Percentiles rank a stretch among this genome's conserved stretches.
These are phyloP conservation scores for Syndactyla subalaris DNA, from an alignment of 2,797 vertebrate species.

Conservation along the genomic window DNA sequence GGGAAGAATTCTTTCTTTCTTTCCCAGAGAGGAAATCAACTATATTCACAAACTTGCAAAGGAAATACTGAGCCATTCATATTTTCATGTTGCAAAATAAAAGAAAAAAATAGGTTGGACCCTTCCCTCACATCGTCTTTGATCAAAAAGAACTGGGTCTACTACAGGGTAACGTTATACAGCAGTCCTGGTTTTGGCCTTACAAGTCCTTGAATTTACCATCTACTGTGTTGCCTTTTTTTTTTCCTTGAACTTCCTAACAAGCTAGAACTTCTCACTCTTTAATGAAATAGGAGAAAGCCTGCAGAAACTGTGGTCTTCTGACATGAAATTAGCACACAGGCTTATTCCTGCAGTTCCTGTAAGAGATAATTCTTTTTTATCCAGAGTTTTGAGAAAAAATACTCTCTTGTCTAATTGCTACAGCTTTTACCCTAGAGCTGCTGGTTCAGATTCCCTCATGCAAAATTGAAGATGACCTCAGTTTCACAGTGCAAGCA, in stretches of 20 bases:
- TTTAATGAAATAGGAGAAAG: not conserved
- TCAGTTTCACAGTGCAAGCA: not conserved
- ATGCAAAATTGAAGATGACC: not conserved
- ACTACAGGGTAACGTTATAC: not conserved
- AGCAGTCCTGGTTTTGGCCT: not conserved
- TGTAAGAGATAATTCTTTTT: not conserved
- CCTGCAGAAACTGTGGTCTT: not conserved
- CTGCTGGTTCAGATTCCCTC: not conserved
- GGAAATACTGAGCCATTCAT: not conserved
- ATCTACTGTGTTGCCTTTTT: not conserved
- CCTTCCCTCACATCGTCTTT: not conserved
- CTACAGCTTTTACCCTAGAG: not conserved
- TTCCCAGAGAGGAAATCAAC: not conserved
- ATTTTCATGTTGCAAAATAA: not conserved
- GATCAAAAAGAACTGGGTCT: not conserved
- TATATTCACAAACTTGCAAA: not conserved
- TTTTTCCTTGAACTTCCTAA: not conserved
- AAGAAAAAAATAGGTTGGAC: not conserved
- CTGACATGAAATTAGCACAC: not conserved
- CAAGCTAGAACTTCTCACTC: not conserved
- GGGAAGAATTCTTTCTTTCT: not conserved
- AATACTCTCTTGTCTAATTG: not conserved
- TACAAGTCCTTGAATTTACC: not conserved
- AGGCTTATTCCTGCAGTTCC: not conserved
- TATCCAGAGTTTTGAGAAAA: not conserved